Evolutionary conservation across 2,797 vertebrate genomes (phyloP).

Genomic region (Podarcis lilfordi): DNA sequence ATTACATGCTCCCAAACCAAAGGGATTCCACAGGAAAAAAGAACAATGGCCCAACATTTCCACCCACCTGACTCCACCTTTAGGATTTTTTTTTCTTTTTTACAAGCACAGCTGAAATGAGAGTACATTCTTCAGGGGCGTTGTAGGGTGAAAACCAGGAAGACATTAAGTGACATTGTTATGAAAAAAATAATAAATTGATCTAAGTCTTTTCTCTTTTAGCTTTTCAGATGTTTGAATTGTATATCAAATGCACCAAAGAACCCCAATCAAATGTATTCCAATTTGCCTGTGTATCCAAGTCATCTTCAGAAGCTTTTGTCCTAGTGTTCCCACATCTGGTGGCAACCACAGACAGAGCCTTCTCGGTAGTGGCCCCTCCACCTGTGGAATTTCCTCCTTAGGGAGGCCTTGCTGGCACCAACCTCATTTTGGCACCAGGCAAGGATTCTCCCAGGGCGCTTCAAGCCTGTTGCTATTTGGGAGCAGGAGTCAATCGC

Average conservation of each 20-base stretch:
- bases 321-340: background rate
- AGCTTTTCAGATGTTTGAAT: background rate
- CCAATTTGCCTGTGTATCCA: background rate
- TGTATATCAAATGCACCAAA: background rate
- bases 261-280: background rate
- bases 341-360: background rate
- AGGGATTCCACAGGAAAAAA: constrained; percentile 17
- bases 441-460: background rate
- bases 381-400: background rate
- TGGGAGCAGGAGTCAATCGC: too few species aligned
- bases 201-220: background rate
- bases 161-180: background rate
- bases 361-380: background rate
- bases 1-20: background rate
- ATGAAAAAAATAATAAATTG: background rate
- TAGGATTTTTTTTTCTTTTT: background rate
- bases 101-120: background rate
- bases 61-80: background rate
- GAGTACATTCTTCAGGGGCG: background rate
- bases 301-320: too few species aligned
- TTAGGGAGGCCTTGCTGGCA: background rate
- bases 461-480: too few species aligned
- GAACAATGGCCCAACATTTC: background rate
- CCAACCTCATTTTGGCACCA: background rate
- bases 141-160: background rate